These are phyloP conservation scores for Salminus brasiliensis DNA, from an alignment of 2,113 vertebrate genomes.

Conservation along the genomic window DNA sequence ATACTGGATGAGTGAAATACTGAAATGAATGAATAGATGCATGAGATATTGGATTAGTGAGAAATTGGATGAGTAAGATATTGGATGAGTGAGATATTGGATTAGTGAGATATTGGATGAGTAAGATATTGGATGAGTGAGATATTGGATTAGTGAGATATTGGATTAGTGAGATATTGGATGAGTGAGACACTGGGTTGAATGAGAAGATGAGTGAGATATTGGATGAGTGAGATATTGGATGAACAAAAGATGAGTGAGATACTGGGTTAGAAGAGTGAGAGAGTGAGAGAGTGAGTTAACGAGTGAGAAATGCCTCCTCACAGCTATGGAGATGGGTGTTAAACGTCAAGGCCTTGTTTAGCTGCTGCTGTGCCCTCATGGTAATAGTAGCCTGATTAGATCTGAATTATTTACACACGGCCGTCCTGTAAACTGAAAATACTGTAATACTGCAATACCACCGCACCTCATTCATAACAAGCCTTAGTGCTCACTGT, in stretches of 20 bases:
- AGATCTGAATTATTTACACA: slow-evolving; percentile 27
- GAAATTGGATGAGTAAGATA: background rate
- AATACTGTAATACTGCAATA: slow-evolving; percentile 6
- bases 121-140: too few relatives aligned
- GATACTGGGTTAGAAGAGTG: background rate
- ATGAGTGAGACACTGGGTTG: background rate
- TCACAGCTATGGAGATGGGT: background rate
- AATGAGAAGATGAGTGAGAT: too few relatives aligned
- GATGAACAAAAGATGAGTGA: background rate
- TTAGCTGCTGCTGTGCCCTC: slow-evolving; percentile 1
- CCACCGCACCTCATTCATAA: background rate
- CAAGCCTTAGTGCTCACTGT: background rate
- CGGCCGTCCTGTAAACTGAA: background rate
- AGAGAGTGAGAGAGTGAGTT: background rate
- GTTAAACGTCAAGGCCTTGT: slow-evolving; percentile 6
- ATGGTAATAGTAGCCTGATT: slow-evolving; percentile 18
- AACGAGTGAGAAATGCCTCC: background rate
- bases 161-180: too few relatives aligned
- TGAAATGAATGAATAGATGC: background rate
- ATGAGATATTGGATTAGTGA: background rate
- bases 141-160: too few relatives aligned
- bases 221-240: background rate
- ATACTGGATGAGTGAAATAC: background rate
- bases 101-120: too few relatives aligned
- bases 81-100: too few relatives aligned